Percentiles rank a stretch among this genome's conserved stretches.
These are phyloP conservation scores for Fragum fragum DNA, from an alignment of 2,888 invertebrate species.

Conservation along the genomic window DNA sequence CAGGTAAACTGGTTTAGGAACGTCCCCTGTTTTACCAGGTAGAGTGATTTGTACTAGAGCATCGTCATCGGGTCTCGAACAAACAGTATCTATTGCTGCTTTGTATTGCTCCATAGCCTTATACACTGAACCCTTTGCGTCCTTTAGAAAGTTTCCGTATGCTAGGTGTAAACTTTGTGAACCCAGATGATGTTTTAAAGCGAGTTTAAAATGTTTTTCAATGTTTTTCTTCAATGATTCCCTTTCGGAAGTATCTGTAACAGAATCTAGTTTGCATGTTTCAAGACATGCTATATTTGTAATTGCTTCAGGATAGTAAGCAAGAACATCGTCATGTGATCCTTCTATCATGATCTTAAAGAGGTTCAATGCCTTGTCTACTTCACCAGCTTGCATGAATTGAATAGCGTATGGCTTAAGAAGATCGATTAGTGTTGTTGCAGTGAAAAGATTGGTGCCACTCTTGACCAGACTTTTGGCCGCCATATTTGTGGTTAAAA, in stretches of 20 bases:
- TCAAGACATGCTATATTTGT: conserved; percentile 52
- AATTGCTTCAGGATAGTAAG: conserved; percentile 37
- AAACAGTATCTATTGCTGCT: conserved; percentile 24
- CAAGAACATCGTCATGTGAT: conserved; percentile 23
- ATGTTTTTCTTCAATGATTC: conserved; percentile 20
- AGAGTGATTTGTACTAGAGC: conserved; percentile 49
- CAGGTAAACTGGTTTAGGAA: neutral
- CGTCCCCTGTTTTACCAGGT: neutral
- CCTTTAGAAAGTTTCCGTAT: conserved; percentile 53
- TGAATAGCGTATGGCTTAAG: conserved; percentile 50
- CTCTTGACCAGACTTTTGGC: conserved; percentile 27
- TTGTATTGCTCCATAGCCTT: conserved; percentile 45
- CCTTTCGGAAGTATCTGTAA: neutral
- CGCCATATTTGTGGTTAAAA: conserved; percentile 47
- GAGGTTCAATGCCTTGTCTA: conserved; percentile 37
- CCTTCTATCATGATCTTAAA: conserved; percentile 38
- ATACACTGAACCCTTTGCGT: conserved; percentile 22
- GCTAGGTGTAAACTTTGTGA: conserved; percentile 57
- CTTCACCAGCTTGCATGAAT: conserved; percentile 42
- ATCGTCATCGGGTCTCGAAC: conserved; percentile 53
- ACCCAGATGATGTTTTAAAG: conserved; percentile 31
- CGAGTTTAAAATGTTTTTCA: conserved; percentile 29
- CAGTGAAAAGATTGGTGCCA: conserved; percentile 46
- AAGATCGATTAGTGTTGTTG: conserved; percentile 42
- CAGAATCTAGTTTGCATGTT: conserved; percentile 16